These are phyloP conservation scores for Drosophila neocordata DNA, from an alignment of 1,140 invertebrate genomes.

Conservation along the genomic window DNA sequence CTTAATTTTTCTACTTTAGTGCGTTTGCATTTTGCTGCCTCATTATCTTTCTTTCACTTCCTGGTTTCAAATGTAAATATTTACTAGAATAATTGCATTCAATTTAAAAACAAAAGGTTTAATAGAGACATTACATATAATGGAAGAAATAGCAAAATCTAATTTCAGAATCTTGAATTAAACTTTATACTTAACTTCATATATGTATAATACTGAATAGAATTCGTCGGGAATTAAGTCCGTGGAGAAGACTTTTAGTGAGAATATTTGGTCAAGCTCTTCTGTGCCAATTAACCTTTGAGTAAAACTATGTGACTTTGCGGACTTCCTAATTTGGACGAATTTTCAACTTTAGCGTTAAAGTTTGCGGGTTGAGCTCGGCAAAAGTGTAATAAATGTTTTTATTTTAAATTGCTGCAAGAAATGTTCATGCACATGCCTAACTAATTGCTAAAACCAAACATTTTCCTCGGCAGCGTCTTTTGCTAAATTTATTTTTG, in stretches of 20 bases:
- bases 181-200: too few species aligned
- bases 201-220: too few species aligned
- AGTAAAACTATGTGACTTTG: constrained; percentile 1
- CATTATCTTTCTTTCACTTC: constrained; percentile 48
- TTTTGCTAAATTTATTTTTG: constrained; percentile 49
- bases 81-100: constrained; percentile 4
- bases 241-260: too few species aligned
- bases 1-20: constrained; percentile 69
- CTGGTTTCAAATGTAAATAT: constrained; percentile 4
- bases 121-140: too few species aligned
- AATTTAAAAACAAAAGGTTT: constrained; percentile 1
- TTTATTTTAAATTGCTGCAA: constrained; percentile 9
- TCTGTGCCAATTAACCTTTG: background rate
- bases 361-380: background rate
- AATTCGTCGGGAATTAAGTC: too few species aligned
- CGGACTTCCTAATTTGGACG: background rate
- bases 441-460: constrained; percentile 53
- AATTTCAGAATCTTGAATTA: too few species aligned
- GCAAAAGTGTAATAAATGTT: constrained; percentile 31
- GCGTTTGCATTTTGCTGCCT: constrained; percentile 72
- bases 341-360: background rate
- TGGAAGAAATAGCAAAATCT: too few species aligned
- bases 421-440: constrained; percentile 42
- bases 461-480: constrained; percentile 36
- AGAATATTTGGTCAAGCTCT: too few species aligned